Conservation (phyloP, 2,113 vertebrate genomes). For the Dissostichus mawsoni region DNA sequence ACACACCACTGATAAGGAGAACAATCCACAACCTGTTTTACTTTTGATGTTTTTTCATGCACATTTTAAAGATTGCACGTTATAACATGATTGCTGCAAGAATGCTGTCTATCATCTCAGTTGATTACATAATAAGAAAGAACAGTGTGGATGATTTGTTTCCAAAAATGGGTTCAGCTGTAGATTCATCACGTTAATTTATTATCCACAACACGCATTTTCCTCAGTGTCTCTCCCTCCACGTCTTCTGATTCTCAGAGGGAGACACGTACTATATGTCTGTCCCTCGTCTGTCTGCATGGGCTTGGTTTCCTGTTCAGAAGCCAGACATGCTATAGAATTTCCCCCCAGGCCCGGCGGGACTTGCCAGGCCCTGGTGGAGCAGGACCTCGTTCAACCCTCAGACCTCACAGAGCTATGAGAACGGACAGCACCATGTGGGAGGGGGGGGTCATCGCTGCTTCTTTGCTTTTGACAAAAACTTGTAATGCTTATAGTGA, state of each 20-base stretch:
- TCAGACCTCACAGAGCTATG: constrained; percentile 46
- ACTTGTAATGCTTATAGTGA: not conserved
- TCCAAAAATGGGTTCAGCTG: not conserved
- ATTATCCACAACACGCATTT: not conserved
- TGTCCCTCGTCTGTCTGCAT: constrained; percentile 40
- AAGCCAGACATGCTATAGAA: constrained; percentile 66
- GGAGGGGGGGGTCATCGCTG: constrained; percentile 25
- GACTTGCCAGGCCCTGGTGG: constrained; percentile 38
- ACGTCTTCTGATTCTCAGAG: constrained; percentile 20
- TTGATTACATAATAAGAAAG: not conserved
- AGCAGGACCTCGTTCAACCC: constrained; percentile 52
- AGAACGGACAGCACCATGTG: constrained; percentile 32
- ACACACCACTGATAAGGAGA: constrained; percentile 17
- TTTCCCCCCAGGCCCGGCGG: constrained; percentile 58
- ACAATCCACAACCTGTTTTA: not conserved
- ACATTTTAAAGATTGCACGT: not conserved
- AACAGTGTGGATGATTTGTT: not conserved
- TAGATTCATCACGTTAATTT: not conserved
- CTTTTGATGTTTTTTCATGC: not conserved
- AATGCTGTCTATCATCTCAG: constrained; percentile 14
- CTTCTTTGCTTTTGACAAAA: constrained; percentile 48
- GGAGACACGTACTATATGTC: constrained; percentile 28
- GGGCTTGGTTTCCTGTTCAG: constrained; percentile 71
- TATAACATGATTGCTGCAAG: not conserved
- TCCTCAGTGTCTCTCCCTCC: not conserved